Evolutionary conservation across 2,797 vertebrate species (phyloP), one percentile per base, ranked within the genome.

Genomic region (Schizothorax lantsangensis): DNA sequence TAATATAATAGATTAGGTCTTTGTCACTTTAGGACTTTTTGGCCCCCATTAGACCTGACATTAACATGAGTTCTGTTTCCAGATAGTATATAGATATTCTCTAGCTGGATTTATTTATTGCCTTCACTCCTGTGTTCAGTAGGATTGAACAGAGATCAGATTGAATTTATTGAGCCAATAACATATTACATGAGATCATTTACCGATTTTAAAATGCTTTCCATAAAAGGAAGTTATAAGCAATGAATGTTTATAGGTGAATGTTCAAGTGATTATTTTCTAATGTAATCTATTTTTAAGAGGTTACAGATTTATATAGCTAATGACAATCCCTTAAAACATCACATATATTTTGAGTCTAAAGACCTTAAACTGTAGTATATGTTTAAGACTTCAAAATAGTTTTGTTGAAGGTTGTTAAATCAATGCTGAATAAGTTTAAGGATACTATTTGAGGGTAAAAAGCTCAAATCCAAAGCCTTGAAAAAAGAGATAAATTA

Each of bases 1-100:
- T 40, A 40, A 7, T 75, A 38, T 26, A 66, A 84, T 33, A 84
- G 57, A 17, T 75, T 21, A 74, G 52, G 12, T 74, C 54, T 82
- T 52, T 71, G 30, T 23, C 64, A 69, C 4, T 5, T 74, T 45
- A 30, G 33, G 47, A 30, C 4, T 4, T 30, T 74, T 11, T 36
- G 17, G 21, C 5, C 36, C n/a, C 2, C 4, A 26, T 62, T 79
- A 62, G 1, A 79, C 54, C 23, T 19, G 14, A 15, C 4, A 57
- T 57, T 23, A 38, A 36, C 74, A 79, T 17, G 14, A 17, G 12
- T 79, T 43, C 59, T 5, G 5, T 57, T 54, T 77, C 49, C 6
- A 54, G 49, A 57, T n/a, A n/a, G 33, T 78, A 43, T 10, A 26
- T 5, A 3, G 21, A 38, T 57, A 38, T 59, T 78, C 23, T 79